Evolutionary conservation across 1,140 invertebrate species (phyloP).

Genomic region (Agrypnia vestita): DNA sequence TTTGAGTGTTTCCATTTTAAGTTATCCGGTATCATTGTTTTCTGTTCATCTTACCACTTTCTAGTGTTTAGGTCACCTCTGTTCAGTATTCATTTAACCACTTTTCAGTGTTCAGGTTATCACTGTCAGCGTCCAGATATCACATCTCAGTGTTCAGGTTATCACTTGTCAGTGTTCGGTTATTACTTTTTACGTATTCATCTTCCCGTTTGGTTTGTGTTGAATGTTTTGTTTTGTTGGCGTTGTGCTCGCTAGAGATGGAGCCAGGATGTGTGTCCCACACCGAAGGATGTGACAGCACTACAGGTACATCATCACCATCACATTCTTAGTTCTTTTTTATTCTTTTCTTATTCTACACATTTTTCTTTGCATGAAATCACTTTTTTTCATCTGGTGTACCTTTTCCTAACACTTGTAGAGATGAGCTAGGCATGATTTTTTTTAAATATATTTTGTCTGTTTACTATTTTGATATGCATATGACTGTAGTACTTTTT

Average conservation of each 20-base stretch:
- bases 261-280: slow-evolving; percentile 86
- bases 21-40: background rate
- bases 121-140: background rate
- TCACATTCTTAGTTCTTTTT: slow-evolving; percentile 38
- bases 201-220: slow-evolving; percentile 50
- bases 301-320: slow-evolving; percentile 77
- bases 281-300: slow-evolving; percentile 86
- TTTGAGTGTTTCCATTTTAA: background rate
- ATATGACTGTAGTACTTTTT: slow-evolving; percentile 12
- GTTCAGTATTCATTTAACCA: background rate
- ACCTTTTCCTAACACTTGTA: too few species aligned
- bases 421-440: slow-evolving; percentile 18
- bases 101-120: slow-evolving; percentile 1
- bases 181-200: slow-evolving; percentile 6
- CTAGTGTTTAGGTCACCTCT: background rate
- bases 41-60: slow-evolving; percentile 4
- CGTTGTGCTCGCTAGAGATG: slow-evolving; percentile 69
- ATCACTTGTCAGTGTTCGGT: slow-evolving; percentile 18
- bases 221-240: slow-evolving; percentile 61
- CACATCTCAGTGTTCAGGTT: background rate
- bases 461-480: slow-evolving; percentile 7
- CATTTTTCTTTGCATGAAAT: slow-evolving; percentile 39
- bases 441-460: background rate
- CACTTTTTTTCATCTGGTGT: background rate
- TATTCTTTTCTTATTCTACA: slow-evolving; percentile 47